A percentile compares a stretch with the other conserved stretches of the same genome.
phyloP scores from a whole-genome alignment of 1,140 invertebrate species.

The Hycleus cichorii region DNA sequence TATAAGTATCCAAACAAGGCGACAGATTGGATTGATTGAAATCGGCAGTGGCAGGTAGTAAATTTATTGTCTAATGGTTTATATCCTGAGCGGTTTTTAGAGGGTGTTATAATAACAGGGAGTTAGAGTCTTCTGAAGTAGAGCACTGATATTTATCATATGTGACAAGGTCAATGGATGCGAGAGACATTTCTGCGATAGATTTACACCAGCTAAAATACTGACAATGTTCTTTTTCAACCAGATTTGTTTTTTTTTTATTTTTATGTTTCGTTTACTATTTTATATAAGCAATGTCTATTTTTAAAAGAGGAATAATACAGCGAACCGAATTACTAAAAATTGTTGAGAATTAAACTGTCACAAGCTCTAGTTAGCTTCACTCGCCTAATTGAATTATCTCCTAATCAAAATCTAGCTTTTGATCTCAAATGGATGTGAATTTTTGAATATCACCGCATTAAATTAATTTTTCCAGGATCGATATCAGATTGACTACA shows the following conservation, averaged over 20 bases:
- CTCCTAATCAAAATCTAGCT: no score
- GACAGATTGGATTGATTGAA: constrained; percentile 15
- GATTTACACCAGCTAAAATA: constrained; percentile 16
- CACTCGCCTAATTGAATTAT: no score
- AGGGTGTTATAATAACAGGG: constrained; percentile 16
- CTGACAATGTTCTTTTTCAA: constrained; percentile 13
- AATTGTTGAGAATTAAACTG: no score
- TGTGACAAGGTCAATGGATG: constrained; percentile 16
- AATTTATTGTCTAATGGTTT: constrained; percentile 16
- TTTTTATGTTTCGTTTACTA: no score
- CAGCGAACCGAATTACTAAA: no score
- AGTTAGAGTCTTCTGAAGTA: constrained; percentile 14
- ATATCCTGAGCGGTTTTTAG: constrained; percentile 16
- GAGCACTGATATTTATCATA: constrained; percentile 15
- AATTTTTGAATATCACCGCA: no score
- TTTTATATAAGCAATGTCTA: no score
- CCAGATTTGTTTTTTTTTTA: background rate
- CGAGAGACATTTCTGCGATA: constrained; percentile 15
- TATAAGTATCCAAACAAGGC: constrained; percentile 10
- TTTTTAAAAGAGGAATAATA: no score
- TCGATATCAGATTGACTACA: no score
- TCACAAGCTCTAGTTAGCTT: no score
- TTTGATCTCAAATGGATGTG: no score
- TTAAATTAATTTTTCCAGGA: no score
- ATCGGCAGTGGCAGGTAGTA: constrained; percentile 15